Percentiles rank a stretch among this genome's conserved stretches.
phyloP scores from a whole-genome alignment of 2,888 invertebrate genomes.

The Lepidocyrtoides sp. region DNA sequence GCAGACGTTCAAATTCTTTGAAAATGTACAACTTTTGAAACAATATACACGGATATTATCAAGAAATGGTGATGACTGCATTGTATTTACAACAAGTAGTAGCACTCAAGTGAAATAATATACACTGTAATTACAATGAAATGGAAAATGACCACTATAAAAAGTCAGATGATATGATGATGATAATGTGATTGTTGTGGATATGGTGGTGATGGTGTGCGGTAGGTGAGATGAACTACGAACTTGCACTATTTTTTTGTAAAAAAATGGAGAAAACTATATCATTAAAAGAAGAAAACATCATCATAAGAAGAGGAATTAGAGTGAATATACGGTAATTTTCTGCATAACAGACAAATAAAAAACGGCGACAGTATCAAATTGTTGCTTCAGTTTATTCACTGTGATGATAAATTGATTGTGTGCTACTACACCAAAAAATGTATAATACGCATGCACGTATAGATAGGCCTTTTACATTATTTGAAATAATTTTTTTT shows the following conservation, averaged over 20 bases:
- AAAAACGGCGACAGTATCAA: constrained; percentile 4
- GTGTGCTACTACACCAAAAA: no score
- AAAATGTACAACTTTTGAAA: constrained; percentile 4
- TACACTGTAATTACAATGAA: constrained; percentile 23
- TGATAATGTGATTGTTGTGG: not conserved
- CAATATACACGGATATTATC: constrained; percentile 18
- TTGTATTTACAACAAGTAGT: constrained; percentile 12
- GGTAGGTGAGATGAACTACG: constrained; percentile 56
- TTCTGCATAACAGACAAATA: not conserved
- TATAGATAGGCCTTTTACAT: no score
- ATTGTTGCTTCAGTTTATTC: constrained; percentile 1
- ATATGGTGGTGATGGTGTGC: not conserved
- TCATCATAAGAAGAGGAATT: not conserved
- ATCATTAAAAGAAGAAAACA: constrained; percentile 51
- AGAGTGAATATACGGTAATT: constrained; percentile 14
- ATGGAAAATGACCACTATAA: constrained; percentile 41
- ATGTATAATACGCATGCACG: no score
- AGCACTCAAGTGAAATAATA: constrained; percentile 33
- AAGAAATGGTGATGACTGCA: constrained; percentile 14
- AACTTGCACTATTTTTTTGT: constrained; percentile 32
- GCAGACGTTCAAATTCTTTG: not conserved
- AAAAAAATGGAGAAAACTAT: constrained; percentile 66
- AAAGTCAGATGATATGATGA: not conserved
- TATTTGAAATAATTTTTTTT: not conserved
- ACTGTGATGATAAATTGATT: not conserved